Evolutionary conservation across 2,888 invertebrate genomes (phyloP).

Genomic region (Phalera bucephala): DNA sequence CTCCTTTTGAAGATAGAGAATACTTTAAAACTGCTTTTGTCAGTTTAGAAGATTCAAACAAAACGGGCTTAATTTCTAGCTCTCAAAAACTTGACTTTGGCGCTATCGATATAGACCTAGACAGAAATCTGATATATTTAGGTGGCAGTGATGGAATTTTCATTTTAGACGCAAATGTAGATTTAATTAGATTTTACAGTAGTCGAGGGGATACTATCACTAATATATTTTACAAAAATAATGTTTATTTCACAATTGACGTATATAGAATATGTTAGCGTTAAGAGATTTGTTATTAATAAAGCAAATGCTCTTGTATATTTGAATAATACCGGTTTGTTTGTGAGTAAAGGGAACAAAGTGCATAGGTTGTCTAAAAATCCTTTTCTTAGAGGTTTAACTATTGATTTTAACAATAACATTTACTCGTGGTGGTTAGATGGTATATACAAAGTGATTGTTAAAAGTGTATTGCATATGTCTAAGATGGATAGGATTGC

Average conservation of each 20-base stretch:
- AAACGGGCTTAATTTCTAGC: conserved; percentile 42
- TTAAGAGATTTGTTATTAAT: conserved; percentile 62
- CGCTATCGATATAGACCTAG: conserved; percentile 67
- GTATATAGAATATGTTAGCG: conserved; percentile 42
- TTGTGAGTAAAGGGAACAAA: conserved; percentile 45
- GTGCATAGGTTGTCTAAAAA: conserved; percentile 53
- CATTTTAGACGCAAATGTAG: conserved; percentile 38
- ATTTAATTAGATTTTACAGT: conserved; percentile 51
- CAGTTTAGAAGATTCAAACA: conserved; percentile 42
- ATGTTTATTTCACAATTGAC: conserved; percentile 58
- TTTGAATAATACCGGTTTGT: conserved; percentile 54
- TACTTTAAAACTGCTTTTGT: conserved; percentile 66
- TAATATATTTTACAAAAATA: conserved; percentile 55
- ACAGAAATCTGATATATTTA: conserved; percentile 54
- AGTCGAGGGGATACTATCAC: conserved; percentile 58
- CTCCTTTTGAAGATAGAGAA: conserved; percentile 56
- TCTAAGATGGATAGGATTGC: conserved; percentile 52
- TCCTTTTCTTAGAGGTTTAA: conserved; percentile 61
- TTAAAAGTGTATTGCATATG: conserved; percentile 44
- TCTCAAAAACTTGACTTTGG: conserved; percentile 56
- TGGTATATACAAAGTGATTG: conserved; percentile 58
- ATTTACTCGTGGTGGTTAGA: conserved; percentile 74
- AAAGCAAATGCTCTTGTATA: conserved; percentile 58
- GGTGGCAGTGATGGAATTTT: conserved; percentile 68
- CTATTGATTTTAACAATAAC: conserved; percentile 54